Conservation (phyloP, 2,113 vertebrate species). For the Archocentrus centrarchus region DNA sequence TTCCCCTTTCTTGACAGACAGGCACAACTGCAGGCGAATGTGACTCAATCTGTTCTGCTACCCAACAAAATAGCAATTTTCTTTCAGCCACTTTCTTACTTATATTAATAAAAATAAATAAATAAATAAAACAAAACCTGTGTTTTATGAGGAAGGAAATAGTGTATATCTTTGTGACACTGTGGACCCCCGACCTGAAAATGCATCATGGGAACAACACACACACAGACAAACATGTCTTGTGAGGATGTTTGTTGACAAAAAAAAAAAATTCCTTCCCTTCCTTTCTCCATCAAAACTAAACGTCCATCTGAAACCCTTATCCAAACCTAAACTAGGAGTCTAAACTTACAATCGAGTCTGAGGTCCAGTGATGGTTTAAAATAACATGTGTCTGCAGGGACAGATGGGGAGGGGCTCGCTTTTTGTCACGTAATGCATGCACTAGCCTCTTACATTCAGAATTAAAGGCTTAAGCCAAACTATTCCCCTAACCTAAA, state of each 20-base stretch:
- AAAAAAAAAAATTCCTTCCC: background rate
- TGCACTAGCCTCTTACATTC: background rate
- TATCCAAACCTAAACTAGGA: background rate
- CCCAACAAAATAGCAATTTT: background rate
- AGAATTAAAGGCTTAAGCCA: background rate
- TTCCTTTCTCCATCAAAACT: background rate
- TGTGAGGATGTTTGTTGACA: background rate
- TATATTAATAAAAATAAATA: background rate
- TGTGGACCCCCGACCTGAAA: background rate
- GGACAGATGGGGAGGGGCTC: background rate
- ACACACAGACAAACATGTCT: background rate
- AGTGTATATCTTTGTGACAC: background rate
- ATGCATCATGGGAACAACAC: background rate
- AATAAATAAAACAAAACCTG: background rate
- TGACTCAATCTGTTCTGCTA: constrained; percentile 7
- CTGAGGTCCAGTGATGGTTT: background rate
- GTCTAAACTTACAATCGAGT: background rate
- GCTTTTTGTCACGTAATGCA: background rate
- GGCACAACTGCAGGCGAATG: constrained; percentile 23
- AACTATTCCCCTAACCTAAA: background rate
- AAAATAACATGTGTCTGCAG: constrained; percentile 1
- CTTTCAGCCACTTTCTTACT: background rate
- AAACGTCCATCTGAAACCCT: background rate
- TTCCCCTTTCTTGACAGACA: constrained; percentile 28
- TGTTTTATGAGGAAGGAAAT: constrained; percentile 3